These are phyloP conservation scores for Luidia sarsii DNA, from an alignment of 53 echinoderm and acorn worm genomes.

Conservation along the genomic window DNA sequence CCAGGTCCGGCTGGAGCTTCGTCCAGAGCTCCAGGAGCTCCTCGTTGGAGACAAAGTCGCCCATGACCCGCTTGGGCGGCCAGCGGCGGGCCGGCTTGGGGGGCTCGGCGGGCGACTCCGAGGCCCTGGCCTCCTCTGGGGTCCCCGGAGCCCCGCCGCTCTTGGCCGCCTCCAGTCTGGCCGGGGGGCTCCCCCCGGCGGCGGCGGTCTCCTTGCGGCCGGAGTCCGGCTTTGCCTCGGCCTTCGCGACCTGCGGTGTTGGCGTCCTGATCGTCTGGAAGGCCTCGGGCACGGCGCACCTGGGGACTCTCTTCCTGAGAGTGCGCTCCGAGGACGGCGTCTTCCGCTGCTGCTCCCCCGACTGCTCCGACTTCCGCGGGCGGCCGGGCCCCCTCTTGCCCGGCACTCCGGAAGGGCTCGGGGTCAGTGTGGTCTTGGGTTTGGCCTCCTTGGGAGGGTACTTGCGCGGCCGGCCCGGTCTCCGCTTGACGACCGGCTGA, in stretches of 20 bases:
- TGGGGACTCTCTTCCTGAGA: constrained; percentile 9
- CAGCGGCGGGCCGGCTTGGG: constrained; percentile 40
- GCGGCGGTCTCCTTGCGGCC: background rate
- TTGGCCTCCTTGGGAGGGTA: background rate
- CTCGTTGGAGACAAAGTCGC: constrained; percentile 49
- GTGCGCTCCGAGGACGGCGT: background rate
- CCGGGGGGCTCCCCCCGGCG: background rate
- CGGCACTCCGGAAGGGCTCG: too few species aligned
- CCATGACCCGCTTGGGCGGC: constrained; percentile 46
- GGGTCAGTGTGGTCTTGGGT: background rate
- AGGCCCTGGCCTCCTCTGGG: background rate
- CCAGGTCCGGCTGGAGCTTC: constrained; percentile 27
- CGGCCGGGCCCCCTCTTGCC: constrained; percentile 26
- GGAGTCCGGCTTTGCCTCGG: background rate
- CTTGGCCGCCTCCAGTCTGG: background rate
- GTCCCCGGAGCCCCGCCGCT: background rate
- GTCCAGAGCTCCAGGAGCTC: constrained; percentile 35
- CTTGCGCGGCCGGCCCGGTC: constrained; percentile 30
- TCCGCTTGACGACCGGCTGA: background rate
- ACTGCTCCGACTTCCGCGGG: background rate
- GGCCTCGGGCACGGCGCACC: background rate
- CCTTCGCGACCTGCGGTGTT: background rate
- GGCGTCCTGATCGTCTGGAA: too few species aligned
- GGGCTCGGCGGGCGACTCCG: constrained; percentile 2
- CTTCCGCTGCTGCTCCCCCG: background rate